Percentiles rank a stretch among this genome's conserved stretches.
Evolutionary conservation across 2,113 vertebrate species (phyloP).

Genomic region (Asarcornis scutulata): DNA sequence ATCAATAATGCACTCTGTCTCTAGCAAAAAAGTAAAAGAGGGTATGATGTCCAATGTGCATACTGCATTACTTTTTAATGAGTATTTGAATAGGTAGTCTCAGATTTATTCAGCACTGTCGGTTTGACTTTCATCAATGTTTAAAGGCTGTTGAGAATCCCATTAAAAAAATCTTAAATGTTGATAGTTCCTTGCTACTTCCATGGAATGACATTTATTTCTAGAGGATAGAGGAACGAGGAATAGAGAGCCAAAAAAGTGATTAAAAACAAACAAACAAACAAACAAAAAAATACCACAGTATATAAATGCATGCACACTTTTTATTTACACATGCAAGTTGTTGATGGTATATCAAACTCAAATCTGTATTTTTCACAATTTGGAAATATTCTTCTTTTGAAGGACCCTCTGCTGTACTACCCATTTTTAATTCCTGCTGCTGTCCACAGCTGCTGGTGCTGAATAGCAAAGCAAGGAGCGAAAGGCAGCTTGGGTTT

Average conservation of each 20-base stretch:
- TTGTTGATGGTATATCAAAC: not conserved
- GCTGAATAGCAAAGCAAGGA: not conserved
- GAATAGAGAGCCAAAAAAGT: not conserved
- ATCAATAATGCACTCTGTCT: not conserved
- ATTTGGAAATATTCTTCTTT: not conserved
- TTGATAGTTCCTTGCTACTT: not conserved
- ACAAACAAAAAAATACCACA: no score
- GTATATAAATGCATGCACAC: not conserved
- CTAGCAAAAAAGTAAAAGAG: not conserved
- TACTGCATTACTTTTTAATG: not conserved
- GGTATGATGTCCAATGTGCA: not conserved
- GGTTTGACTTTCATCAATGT: not conserved
- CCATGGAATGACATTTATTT: not conserved
- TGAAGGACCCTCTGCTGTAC: not conserved
- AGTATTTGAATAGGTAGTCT: not conserved
- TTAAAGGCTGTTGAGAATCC: not conserved
- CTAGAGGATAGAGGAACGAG: not conserved
- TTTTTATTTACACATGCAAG: not conserved
- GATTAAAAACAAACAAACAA: not conserved
- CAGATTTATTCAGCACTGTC: not conserved
- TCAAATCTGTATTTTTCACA: not conserved
- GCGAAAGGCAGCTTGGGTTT: not conserved
- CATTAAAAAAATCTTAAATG: not conserved
- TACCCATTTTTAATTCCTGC: rapidly evolving
- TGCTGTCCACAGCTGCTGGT: not conserved